Evolutionary conservation across 2,888 invertebrate genomes (phyloP), one percentile per base, ranked within the genome.

Genomic region (Stenichneumon culpator): DNA sequence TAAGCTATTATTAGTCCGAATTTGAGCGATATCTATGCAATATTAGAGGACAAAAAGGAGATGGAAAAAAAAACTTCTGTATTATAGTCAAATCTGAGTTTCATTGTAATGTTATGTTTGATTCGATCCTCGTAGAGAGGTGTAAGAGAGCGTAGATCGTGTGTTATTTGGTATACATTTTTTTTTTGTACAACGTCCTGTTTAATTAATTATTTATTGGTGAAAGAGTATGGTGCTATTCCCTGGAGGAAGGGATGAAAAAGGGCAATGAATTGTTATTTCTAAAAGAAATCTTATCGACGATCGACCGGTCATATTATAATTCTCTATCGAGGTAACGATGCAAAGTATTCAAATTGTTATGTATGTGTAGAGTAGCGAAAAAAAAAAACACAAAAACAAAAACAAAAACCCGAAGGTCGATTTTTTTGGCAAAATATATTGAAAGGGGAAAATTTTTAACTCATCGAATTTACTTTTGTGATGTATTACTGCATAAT

Each of bases 401-500:
- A 60, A 28, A 28, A 60, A 16, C 0, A 19, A 36, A 72, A 54
- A 54, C 9, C 44, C 44, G 44, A 73, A 44, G 57, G 57, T 60
- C 54, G 57, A 57, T 57, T 57, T 57, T 60, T 57, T 57, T 44
- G 25, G 57, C 57, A 16, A 7, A 63, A 16, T 63, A 25, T 32
- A 60, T 73, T 39, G 16, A 19, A 39, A 73, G 39, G 39, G 14
- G 22, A 44, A 14, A 9, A 44, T 36, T 69, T 70, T 70, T 19
- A 19, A 52, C 70, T 32, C 11, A 19, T 52, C 32, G 52, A 52
- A 19, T 70, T 70, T 70, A 70, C 52, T 82, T 84, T 85, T 72
- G 69, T 72, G 79, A 85, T 84, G 79, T 86, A 84, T 57, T 22
- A 57, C 82, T 83, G 77, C 83, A 82, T 79, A 11, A 79, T 82